Percentiles rank a stretch among this genome's conserved stretches.
phyloP scores from a whole-genome alignment of 1,140 invertebrate species.

The Papilio aristodemus region DNA sequence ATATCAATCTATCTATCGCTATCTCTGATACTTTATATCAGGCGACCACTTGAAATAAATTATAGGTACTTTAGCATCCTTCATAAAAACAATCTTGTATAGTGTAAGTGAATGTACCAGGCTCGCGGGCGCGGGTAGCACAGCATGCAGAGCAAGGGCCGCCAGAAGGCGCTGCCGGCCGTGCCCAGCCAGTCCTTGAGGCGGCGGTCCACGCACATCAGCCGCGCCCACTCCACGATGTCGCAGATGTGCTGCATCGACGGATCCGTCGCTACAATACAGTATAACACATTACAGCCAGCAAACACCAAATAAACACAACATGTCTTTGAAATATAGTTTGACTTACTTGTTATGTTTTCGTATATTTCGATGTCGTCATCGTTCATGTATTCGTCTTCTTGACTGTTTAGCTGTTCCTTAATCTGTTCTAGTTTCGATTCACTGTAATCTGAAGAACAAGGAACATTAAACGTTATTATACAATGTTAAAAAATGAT shows the following conservation, averaged over 20 bases:
- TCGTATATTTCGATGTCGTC: constrained; percentile 41
- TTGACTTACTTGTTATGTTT: constrained; percentile 39
- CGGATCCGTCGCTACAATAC: constrained; percentile 31
- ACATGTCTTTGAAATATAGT: constrained; percentile 20
- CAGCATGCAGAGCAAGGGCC: constrained; percentile 87
- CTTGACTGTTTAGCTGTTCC: constrained; percentile 47
- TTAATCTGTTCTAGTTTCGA: constrained; percentile 57
- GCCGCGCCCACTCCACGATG: constrained; percentile 90
- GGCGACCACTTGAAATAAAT: no score
- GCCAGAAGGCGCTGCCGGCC: constrained; percentile 90
- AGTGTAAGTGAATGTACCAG: constrained; percentile 65
- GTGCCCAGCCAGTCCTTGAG: constrained; percentile 94
- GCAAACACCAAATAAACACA: background rate
- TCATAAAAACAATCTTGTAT: no score
- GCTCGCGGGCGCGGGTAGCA: constrained; percentile 82
- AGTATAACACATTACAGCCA: background rate
- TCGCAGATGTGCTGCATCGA: constrained; percentile 78
- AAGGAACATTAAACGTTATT: constrained; percentile 17
- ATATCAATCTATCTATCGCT: no score
- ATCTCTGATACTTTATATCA: no score
- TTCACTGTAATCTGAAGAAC: constrained; percentile 61
- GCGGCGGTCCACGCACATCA: constrained; percentile 88
- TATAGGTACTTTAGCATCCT: constrained; percentile 8
- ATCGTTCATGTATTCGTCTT: constrained; percentile 58
- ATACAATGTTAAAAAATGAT: no score